Evolutionary conservation across 2,797 vertebrate genomes (phyloP).

Genomic region (Enoplosus armatus): DNA sequence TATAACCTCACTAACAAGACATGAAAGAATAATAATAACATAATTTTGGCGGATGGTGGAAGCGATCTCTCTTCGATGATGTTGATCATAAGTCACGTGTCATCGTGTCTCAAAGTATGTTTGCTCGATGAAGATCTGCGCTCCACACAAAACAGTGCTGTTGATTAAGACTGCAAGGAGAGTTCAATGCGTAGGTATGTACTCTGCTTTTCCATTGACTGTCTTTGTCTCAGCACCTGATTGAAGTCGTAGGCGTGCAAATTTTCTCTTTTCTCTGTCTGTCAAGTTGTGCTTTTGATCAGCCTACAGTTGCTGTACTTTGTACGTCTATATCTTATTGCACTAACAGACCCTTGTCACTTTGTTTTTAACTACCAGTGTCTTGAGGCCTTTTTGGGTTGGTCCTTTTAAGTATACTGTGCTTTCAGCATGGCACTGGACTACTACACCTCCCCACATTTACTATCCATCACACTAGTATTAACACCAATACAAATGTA

Average conservation of each 20-base stretch:
- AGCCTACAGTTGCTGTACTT: not conserved
- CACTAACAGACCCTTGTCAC: not conserved
- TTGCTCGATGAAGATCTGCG: not conserved
- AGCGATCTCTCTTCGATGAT: not conserved
- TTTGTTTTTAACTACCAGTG: not conserved
- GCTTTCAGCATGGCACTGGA: not conserved
- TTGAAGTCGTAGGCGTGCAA: not conserved
- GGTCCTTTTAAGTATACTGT: not conserved
- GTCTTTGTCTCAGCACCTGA: not conserved
- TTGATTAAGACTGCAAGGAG: not conserved
- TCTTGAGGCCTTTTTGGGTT: not conserved
- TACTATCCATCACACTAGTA: not conserved
- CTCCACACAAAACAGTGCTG: not conserved
- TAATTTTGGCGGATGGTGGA: rapidly evolving
- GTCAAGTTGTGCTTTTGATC: slow-evolving; percentile 6
- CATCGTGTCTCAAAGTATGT: too few relatives aligned
- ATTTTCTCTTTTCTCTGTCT: not conserved
- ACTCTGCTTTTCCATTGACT: not conserved
- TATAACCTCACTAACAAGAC: not conserved
- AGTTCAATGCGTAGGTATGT: not conserved
- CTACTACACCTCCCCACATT: not conserved
- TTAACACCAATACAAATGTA: not conserved
- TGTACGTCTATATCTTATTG: not conserved
- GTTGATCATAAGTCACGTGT: not conserved
- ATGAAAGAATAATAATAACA: not conserved